phyloP scores from a whole-genome alignment of 2,888 invertebrate species.

The Anarsia innoxiella region DNA sequence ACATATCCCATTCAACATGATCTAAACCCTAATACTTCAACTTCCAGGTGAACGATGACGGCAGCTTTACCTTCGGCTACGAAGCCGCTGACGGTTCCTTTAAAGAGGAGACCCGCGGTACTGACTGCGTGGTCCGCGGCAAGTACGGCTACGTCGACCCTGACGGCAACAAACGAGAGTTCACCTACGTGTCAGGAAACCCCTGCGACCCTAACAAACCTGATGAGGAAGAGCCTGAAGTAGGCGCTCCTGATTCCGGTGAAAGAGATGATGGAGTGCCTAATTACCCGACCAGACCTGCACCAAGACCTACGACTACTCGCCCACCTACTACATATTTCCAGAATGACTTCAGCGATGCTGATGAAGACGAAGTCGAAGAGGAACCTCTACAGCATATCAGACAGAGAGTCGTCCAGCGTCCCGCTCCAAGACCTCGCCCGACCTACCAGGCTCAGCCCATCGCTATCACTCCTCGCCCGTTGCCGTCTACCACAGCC shows the following conservation, averaged over 20 bases:
- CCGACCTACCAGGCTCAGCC: slow-evolving; percentile 66
- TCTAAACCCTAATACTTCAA: too few species aligned
- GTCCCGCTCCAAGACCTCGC: slow-evolving; percentile 49
- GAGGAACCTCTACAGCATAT: slow-evolving; percentile 69
- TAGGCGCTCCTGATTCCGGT: slow-evolving; percentile 70
- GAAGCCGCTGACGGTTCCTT: slow-evolving; percentile 90
- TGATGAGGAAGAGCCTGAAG: slow-evolving; percentile 77
- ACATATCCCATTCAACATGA: too few species aligned
- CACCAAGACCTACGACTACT: slow-evolving; percentile 60
- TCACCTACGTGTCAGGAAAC: slow-evolving; percentile 90
- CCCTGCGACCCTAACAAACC: slow-evolving; percentile 91
- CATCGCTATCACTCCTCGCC: slow-evolving; percentile 77
- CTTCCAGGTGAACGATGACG: slow-evolving; percentile 83
- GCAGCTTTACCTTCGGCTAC: slow-evolving; percentile 89
- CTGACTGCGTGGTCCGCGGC: slow-evolving; percentile 89
- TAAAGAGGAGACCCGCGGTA: slow-evolving; percentile 89
- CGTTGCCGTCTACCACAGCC: slow-evolving; percentile 62
- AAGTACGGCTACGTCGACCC: slow-evolving; percentile 92
- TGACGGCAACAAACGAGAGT: slow-evolving; percentile 89
- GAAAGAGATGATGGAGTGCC: slow-evolving; percentile 80
- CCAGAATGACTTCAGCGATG: slow-evolving; percentile 81
- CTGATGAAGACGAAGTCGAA: slow-evolving; percentile 76
- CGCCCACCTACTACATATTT: slow-evolving; percentile 80
- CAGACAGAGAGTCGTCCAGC: slow-evolving; percentile 66
- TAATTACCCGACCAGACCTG: slow-evolving; percentile 69